phyloP scores from a whole-genome alignment of 1,140 invertebrate genomes.

The Notospermus geniculatus region DNA sequence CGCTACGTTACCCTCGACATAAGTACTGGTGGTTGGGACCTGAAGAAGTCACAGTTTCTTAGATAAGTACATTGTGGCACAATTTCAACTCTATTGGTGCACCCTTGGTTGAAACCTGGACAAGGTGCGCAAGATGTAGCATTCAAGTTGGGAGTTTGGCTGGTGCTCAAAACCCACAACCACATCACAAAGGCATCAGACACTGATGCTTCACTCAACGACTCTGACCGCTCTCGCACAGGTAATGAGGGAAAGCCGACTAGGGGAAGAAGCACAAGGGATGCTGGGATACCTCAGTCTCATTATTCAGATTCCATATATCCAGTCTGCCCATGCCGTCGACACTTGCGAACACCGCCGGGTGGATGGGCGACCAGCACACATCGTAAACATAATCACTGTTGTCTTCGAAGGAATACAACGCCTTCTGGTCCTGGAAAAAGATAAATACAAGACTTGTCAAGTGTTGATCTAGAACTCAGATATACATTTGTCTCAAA shows the following conservation, averaged over 20 bases:
- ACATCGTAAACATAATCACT: constrained; percentile 97
- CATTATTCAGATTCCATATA: constrained; percentile 95
- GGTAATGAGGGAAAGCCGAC: not conserved
- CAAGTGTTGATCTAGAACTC: no score
- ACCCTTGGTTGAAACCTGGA: not conserved
- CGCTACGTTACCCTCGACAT: constrained; percentile 79
- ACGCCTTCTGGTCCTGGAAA: constrained; percentile 74
- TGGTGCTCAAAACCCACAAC: no score
- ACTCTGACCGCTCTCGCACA: no score
- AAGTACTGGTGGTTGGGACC: constrained; percentile 81
- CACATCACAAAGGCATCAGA: no score
- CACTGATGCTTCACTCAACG: no score
- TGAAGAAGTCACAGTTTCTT: constrained; percentile 26
- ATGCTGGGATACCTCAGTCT: constrained; percentile 89
- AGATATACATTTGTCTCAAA: not conserved
- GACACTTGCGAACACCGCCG: constrained; percentile 92
- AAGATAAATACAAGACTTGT: not conserved
- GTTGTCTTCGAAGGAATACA: constrained; percentile 98
- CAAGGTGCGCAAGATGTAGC: not conserved
- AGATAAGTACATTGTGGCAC: not conserved
- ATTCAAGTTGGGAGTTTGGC: not conserved
- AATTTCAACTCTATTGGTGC: not conserved
- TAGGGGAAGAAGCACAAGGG: constrained; percentile 7
- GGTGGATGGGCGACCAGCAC: constrained; percentile 96
- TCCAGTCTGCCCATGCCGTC: constrained; percentile 91